Percentiles rank a stretch among this genome's conserved stretches.
Conservation (phyloP, 2,113 vertebrate species). For the Tautogolabrus adspersus region DNA sequence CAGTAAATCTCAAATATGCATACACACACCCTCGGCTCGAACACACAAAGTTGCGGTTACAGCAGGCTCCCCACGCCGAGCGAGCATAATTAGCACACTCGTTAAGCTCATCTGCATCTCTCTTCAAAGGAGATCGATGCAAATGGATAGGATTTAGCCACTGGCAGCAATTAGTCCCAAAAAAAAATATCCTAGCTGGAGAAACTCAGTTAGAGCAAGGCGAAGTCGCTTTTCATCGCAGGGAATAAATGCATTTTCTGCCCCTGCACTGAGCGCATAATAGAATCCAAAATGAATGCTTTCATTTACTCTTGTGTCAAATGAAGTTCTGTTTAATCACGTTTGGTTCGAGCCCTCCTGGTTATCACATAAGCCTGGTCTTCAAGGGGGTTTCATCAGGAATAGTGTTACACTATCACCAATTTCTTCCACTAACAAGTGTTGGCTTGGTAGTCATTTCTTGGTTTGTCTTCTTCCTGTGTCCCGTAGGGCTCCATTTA, state of each 20-base stretch:
- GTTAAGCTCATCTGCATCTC: conserved; percentile 85
- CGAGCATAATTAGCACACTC: conserved; percentile 81
- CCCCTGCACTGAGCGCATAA: conserved; percentile 18
- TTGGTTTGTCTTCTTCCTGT: neutral
- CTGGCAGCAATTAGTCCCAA: conserved; percentile 76
- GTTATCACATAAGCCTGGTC: conserved; percentile 35
- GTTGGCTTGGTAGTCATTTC: neutral
- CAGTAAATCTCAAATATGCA: conserved; percentile 23
- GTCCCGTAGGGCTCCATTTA: neutral
- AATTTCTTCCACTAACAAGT: conserved; percentile 23
- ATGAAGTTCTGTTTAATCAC: conserved; percentile 51
- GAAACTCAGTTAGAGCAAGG: conserved; percentile 49
- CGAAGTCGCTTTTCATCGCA: conserved; percentile 51
- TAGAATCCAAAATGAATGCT: conserved; percentile 32
- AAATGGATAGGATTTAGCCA: conserved; percentile 82
- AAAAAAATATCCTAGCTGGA: conserved; percentile 58
- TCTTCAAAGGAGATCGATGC: conserved; percentile 85
- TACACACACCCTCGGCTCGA: conserved; percentile 11
- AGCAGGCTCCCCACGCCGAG: conserved; percentile 62
- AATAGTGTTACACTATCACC: conserved; percentile 7
- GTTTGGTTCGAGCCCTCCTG: conserved; percentile 24
- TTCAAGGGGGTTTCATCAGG: conserved; percentile 37
- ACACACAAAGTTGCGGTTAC: conserved; percentile 41
- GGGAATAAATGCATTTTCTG: conserved; percentile 47
- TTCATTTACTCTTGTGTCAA: conserved; percentile 51